These are phyloP conservation scores for Melanerpes aurifrons DNA, from an alignment of 2,113 vertebrate genomes.

Conservation along the genomic window DNA sequence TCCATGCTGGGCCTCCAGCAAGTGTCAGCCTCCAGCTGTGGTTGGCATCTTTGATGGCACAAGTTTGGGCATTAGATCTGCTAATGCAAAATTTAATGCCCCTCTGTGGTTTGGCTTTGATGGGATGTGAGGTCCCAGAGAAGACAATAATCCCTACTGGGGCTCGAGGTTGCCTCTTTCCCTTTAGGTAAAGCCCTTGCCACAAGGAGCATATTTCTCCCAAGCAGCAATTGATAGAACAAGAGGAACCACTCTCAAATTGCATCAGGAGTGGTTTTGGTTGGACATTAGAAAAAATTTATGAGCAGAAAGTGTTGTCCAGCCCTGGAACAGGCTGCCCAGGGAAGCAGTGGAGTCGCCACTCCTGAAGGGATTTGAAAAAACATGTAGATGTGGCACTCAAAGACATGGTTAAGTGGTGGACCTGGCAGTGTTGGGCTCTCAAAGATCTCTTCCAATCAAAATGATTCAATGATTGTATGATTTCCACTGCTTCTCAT, in stretches of 20 bases:
- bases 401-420: too few species aligned
- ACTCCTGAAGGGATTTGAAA: too few species aligned
- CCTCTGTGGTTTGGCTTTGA: background rate
- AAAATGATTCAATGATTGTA: too few species aligned
- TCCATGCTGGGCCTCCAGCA: accelerated
- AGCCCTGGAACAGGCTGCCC: too few species aligned
- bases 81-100: background rate
- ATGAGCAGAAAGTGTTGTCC: too few species aligned
- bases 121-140: background rate
- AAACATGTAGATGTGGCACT: too few species aligned
- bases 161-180: background rate
- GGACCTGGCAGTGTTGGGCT: too few species aligned
- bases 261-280: too few species aligned
- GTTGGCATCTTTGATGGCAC: background rate
- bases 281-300: too few species aligned
- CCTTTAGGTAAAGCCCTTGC: background rate
- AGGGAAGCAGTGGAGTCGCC: too few species aligned
- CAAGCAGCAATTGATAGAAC: background rate
- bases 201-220: background rate
- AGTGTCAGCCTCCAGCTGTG: background rate
- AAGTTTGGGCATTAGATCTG: background rate
- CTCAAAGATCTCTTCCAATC: too few species aligned
- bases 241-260: background rate
- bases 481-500: background rate
- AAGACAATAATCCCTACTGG: background rate